Percentiles rank a stretch among this genome's conserved stretches.
phyloP scores from a whole-genome alignment of 2,888 invertebrate species.

The Mystacides longicornis region DNA sequence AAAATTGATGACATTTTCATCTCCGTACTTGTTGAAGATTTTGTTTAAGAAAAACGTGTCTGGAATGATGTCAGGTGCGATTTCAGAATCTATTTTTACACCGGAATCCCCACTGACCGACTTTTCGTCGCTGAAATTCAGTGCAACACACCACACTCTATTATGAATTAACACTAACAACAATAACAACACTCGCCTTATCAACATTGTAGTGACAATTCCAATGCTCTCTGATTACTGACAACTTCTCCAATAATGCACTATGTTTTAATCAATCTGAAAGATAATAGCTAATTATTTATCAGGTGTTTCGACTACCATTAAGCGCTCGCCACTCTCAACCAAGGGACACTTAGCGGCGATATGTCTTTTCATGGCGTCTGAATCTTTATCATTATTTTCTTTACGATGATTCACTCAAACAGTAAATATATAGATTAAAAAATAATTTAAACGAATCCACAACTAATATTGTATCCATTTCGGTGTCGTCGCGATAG shows the following conservation, averaged over 20 bases:
- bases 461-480: no score
- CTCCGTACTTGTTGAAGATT: slow-evolving; percentile 52
- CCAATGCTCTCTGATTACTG: not conserved
- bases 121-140: not conserved
- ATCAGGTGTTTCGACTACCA: slow-evolving; percentile 2
- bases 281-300: not conserved
- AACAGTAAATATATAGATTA: no score
- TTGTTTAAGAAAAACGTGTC: slow-evolving; percentile 43
- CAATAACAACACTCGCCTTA: not conserved
- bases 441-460: no score
- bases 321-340: no score
- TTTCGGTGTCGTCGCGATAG: no score
- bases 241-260: not conserved
- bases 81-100: not conserved
- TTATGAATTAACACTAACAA: no score
- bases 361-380: no score
- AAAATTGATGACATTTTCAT: slow-evolving; percentile 48
- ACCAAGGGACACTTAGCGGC: no score
- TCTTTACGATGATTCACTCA: no score
- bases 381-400: no score
- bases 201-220: not conserved
- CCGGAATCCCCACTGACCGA: not conserved
- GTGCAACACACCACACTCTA: not conserved
- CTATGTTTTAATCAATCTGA: not conserved
- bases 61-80: not conserved